phyloP scores from a whole-genome alignment of 2,888 invertebrate species.

The Piscicola geometra region DNA sequence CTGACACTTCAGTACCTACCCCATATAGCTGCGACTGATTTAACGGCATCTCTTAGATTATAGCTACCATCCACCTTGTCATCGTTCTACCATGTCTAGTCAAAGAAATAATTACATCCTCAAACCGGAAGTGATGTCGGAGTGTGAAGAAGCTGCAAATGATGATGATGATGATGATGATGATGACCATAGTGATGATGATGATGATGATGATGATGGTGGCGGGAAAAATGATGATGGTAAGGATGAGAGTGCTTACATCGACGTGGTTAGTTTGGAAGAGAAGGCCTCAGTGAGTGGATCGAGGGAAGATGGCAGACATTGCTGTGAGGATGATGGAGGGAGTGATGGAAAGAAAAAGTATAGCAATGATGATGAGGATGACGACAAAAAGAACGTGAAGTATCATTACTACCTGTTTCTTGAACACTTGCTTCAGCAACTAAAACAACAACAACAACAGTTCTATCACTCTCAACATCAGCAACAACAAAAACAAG shows the following conservation, averaged over 20 bases:
- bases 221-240: conserved; percentile 4
- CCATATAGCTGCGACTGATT: no score
- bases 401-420: background rate
- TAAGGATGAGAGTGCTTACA: background rate
- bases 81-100: no score
- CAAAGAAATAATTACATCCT: no score
- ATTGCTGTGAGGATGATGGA: background rate
- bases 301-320: no score
- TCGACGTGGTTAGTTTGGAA: no score
- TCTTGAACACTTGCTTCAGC: background rate
- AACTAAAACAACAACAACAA: background rate
- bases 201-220: conserved; percentile 21
- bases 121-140: no score
- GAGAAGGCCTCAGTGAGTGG: no score
- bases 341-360: background rate
- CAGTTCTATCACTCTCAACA: background rate
- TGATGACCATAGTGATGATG: conserved; percentile 16
- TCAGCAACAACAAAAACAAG: background rate
- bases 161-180: conserved; percentile 24
- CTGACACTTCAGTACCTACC: no score
- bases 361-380: background rate
- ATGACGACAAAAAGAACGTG: background rate
- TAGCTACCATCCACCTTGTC: no score
- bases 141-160: background rate
- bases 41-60: no score